These are phyloP conservation scores for Sitta carolinensis DNA, from an alignment of 2,797 vertebrate species.

Conservation along the genomic window DNA sequence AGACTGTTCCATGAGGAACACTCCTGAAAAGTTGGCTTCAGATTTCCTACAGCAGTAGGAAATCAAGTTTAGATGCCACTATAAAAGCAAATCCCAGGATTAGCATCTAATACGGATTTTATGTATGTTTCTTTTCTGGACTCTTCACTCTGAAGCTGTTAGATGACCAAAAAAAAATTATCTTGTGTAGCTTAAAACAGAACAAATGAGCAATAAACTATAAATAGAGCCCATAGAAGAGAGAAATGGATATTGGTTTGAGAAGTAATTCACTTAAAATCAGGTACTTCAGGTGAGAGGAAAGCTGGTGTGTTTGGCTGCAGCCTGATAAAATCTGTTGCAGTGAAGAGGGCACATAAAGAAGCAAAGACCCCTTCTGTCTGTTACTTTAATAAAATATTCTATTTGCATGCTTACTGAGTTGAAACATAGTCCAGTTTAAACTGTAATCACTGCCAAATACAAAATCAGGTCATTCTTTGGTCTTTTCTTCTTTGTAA, in stretches of 20 bases:
- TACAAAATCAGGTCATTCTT: slow-evolving; percentile 39
- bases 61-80: neutral
- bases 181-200: slow-evolving; percentile 20
- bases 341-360: neutral
- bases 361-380: slow-evolving; percentile 9
- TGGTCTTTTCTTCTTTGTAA: slow-evolving; percentile 34
- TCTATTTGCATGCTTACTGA: slow-evolving; percentile 51
- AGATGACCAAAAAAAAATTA: neutral
- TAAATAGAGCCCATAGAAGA: neutral
- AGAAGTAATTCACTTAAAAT: slow-evolving; percentile 44
- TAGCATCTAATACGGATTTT: neutral
- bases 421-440: slow-evolving; percentile 56
- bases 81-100: neutral
- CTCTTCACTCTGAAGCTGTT: slow-evolving; percentile 26
- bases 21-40: neutral
- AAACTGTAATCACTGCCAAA: slow-evolving; percentile 16
- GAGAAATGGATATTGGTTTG: neutral
- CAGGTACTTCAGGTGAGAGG: slow-evolving; percentile 7
- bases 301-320: neutral
- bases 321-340: slow-evolving; percentile 43
- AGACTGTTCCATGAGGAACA: neutral
- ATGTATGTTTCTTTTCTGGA: neutral
- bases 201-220: slow-evolving; percentile 39
- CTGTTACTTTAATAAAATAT: slow-evolving; percentile 45
- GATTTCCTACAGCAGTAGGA: neutral